Evolutionary conservation across 2,113 vertebrate species (phyloP).

Genomic region (Bubalus kerabau): DNA sequence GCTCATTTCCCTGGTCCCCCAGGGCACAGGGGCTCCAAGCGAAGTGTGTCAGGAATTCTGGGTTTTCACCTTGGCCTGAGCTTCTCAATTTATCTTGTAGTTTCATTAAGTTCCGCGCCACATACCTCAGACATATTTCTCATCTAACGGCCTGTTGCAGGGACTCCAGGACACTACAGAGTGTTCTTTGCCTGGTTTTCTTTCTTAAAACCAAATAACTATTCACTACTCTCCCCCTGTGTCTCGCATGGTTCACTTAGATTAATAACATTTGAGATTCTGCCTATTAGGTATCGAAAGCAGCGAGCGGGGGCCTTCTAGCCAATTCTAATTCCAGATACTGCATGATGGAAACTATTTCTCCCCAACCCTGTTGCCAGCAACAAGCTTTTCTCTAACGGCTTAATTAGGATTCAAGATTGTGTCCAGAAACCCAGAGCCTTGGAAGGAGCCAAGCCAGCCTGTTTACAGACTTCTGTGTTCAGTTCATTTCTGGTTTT

Average conservation of each 20-base stretch:
- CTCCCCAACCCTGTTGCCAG: constrained; percentile 46
- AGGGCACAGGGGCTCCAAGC: constrained; percentile 43
- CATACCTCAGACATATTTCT: constrained; percentile 60
- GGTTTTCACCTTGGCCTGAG: constrained; percentile 67
- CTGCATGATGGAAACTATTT: constrained; percentile 71
- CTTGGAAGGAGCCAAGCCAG: constrained; percentile 54
- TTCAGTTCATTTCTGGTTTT: constrained; percentile 70
- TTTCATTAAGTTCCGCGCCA: constrained; percentile 59
- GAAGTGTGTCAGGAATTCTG: constrained; percentile 42
- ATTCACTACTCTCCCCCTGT: constrained; percentile 43
- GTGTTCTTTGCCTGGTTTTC: constrained; percentile 53
- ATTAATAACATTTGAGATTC: constrained; percentile 75
- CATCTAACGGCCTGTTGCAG: constrained; percentile 52
- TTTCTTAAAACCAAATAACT: constrained; percentile 65
- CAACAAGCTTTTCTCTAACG: constrained; percentile 54
- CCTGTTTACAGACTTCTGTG: constrained; percentile 61
- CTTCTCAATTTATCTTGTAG: constrained; percentile 63
- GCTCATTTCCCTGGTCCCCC: constrained; percentile 49
- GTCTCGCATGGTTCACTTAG: constrained; percentile 72
- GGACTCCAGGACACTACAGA: constrained; percentile 39
- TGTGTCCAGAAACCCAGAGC: constrained; percentile 56
- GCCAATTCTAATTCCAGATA: constrained; percentile 66
- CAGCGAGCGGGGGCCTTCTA: neutral
- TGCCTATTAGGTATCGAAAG: constrained; percentile 55
- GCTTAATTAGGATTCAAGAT: constrained; percentile 80